Percentiles rank a stretch among this genome's conserved stretches.
These are phyloP conservation scores for Oligia latruncula DNA, from an alignment of 2,888 invertebrate species.

Conservation along the genomic window DNA sequence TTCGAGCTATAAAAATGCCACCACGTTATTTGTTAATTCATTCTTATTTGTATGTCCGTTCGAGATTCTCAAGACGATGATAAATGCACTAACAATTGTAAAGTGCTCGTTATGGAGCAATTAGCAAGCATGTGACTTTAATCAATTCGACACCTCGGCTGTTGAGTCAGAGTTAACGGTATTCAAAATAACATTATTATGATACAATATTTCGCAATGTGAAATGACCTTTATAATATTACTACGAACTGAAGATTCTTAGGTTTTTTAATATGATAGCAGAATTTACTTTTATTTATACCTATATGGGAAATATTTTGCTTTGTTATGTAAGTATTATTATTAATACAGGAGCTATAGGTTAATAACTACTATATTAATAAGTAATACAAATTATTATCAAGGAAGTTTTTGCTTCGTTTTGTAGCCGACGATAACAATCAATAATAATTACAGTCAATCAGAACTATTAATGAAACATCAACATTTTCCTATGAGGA, in stretches of 20 bases:
- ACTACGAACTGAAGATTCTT: background rate
- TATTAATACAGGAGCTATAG: background rate
- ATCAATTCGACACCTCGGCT: slow-evolving; percentile 75
- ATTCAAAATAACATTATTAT: slow-evolving; percentile 35
- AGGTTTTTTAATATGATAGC: slow-evolving; percentile 26
- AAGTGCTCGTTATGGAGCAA: slow-evolving; percentile 79
- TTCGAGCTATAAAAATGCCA: slow-evolving; percentile 36
- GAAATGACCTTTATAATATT: slow-evolving; percentile 13
- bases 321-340: background rate
- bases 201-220: slow-evolving; percentile 53
- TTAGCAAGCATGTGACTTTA: slow-evolving; percentile 78
- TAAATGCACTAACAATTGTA: slow-evolving; percentile 74
- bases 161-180: slow-evolving; percentile 69
- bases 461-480: slow-evolving; percentile 10
- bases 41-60: slow-evolving; percentile 38
- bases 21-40: slow-evolving; percentile 20
- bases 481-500: slow-evolving; percentile 19
- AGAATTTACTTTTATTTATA: slow-evolving; percentile 1
- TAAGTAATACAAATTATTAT: background rate
- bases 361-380: background rate
- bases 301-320: background rate
- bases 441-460: slow-evolving; percentile 20
- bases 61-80: slow-evolving; percentile 65
- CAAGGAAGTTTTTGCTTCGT: slow-evolving; percentile 1
- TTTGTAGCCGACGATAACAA: background rate